Conservation (phyloP, 2,113 vertebrate species). For the Lepisosteus osseus region DNA sequence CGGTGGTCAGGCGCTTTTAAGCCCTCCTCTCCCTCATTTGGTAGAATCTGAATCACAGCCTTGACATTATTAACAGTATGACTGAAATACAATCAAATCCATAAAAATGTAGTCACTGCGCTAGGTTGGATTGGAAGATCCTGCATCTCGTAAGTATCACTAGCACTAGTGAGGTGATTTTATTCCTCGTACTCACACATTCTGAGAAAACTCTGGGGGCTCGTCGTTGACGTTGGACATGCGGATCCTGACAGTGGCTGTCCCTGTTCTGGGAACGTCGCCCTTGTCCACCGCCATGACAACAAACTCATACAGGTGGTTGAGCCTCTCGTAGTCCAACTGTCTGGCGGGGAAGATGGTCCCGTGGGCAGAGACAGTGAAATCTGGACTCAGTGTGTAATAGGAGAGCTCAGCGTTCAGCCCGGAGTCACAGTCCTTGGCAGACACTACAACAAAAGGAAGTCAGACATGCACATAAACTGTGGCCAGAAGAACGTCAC, state of each 20-base stretch:
- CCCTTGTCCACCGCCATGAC: constrained; percentile 83
- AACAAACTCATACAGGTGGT: constrained; percentile 85
- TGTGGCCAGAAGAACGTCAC: too few relatives aligned
- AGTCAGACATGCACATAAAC: constrained; percentile 6
- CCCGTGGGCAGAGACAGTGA: constrained; percentile 76
- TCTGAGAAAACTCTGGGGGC: constrained; percentile 77
- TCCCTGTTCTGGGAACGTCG: constrained; percentile 74
- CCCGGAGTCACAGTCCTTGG: constrained; percentile 81
- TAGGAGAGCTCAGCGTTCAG: constrained; percentile 78
- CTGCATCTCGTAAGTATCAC: neutral
- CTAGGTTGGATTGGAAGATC: too few relatives aligned
- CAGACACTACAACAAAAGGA: constrained; percentile 64
- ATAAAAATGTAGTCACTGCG: too few relatives aligned
- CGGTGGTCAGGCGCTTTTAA: too few relatives aligned
- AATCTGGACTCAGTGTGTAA: constrained; percentile 79
- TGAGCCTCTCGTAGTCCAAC: constrained; percentile 76
- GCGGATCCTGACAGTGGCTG: constrained; percentile 76
- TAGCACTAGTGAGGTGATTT: neutral
- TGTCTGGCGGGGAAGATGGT: constrained; percentile 72
- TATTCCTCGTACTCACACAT: constrained; percentile 60
- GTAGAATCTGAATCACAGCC: too few relatives aligned
- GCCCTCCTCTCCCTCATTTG: too few relatives aligned
- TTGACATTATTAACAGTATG: too few relatives aligned
- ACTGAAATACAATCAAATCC: too few relatives aligned
- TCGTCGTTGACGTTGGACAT: constrained; percentile 88